Conservation (phyloP, 2,888 invertebrate species). For the Dusona sp. region DNA sequence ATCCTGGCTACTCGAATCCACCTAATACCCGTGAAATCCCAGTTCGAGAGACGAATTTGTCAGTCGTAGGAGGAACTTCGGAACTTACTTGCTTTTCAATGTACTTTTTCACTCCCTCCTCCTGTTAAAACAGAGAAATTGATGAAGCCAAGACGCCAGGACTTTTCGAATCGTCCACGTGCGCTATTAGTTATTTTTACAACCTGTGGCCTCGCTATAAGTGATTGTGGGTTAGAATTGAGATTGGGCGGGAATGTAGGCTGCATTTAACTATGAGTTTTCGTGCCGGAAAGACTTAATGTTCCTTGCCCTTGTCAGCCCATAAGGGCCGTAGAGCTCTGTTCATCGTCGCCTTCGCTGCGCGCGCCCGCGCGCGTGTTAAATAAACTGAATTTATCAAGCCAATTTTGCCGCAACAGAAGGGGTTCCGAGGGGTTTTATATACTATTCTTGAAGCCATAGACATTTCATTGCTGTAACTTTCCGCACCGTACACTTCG, state of each 20-base stretch:
- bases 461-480: conserved; percentile 39
- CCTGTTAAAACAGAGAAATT: not conserved
- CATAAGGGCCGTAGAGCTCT: conserved; percentile 55
- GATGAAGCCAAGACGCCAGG: not conserved
- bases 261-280: conserved; percentile 24
- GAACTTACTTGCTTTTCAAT: not conserved
- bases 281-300: conserved; percentile 54
- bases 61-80: conserved; percentile 20
- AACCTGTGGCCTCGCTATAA: conserved; percentile 44
- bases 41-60: conserved; percentile 35
- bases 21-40: conserved; percentile 54
- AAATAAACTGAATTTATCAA: conserved; percentile 68
- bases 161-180: conserved; percentile 41
- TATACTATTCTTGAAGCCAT: not conserved
- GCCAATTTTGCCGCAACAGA: conserved; percentile 60
- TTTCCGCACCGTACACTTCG: conserved; percentile 31
- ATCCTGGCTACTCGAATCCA: conserved; percentile 44
- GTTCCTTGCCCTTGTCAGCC: conserved; percentile 53
- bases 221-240: conserved; percentile 43
- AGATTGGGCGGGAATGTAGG: conserved; percentile 9
- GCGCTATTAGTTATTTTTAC: conserved; percentile 16
- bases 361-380: conserved; percentile 28
- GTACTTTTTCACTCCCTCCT: conserved; percentile 13
- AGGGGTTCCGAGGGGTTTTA: conserved; percentile 30
- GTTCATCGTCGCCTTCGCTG: conserved; percentile 36